A percentile compares a stretch with the other conserved stretches of the same genome.
Evolutionary conservation across 1,140 invertebrate species (phyloP).

Genomic region (Babylonia areolata): DNA sequence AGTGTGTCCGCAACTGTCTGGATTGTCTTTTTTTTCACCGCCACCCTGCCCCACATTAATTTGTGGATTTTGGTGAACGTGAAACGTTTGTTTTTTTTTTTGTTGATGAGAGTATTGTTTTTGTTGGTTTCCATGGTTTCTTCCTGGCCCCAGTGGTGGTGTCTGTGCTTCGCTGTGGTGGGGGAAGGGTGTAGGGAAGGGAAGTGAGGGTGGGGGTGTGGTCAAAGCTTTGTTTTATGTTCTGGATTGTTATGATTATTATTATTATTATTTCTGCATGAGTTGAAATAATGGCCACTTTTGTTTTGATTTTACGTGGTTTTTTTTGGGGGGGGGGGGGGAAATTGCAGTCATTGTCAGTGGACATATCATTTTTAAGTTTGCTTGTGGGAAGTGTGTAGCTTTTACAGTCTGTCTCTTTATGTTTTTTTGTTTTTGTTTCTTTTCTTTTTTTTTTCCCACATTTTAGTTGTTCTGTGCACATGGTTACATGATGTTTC

Average conservation of each 20-base stretch:
- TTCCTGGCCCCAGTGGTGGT: background rate
- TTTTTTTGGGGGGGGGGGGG: no score
- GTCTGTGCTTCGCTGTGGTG: background rate
- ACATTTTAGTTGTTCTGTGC: background rate
- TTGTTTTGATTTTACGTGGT: no score
- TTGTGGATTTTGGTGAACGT: no score
- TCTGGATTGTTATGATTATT: no score
- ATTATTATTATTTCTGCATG: background rate
- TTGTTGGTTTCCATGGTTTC: background rate
- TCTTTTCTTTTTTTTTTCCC: background rate
- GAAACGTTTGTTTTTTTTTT: background rate
- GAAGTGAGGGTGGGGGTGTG: no score
- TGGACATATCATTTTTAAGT: background rate
- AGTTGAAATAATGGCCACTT: background rate
- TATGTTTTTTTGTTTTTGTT: background rate
- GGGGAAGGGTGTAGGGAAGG: no score
- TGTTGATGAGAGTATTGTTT: background rate
- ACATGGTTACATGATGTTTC: background rate
- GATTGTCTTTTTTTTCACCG: no score
- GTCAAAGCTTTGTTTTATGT: background rate
- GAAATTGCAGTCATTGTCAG: background rate
- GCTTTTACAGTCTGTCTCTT: background rate
- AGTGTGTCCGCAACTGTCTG: constrained; percentile 38
- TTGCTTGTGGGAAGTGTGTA: background rate
- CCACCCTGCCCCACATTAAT: no score